Conservation (phyloP, 1,140 invertebrate genomes). For the Goniozus legneri region DNA sequence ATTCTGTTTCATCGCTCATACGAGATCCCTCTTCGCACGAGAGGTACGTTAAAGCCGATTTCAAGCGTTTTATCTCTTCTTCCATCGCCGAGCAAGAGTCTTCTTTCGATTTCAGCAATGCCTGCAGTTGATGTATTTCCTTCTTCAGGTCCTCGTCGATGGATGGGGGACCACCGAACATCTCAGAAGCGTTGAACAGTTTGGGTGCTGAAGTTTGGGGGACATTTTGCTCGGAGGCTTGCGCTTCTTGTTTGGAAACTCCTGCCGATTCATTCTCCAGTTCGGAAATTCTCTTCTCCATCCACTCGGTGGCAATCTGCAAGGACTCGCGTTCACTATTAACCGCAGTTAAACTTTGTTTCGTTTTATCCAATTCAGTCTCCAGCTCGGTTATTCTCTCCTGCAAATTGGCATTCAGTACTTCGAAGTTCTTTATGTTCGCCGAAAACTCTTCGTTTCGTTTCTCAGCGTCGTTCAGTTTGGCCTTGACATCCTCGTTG, state of each 20-base stretch:
- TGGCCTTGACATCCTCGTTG: conserved; percentile 58
- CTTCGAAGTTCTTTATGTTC: too few species aligned
- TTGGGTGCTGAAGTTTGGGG: too few species aligned
- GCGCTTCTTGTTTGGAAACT: too few species aligned
- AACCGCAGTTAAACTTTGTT: too few species aligned
- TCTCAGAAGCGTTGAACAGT: conserved; percentile 35
- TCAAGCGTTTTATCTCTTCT: conserved; percentile 23
- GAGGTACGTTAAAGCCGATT: conserved; percentile 9
- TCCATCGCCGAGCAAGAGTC: conserved; percentile 24
- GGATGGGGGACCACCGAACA: conserved; percentile 20
- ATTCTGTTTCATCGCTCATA: conserved; percentile 5
- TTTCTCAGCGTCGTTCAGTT: conserved; percentile 42
- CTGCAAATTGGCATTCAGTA: conserved; percentile 39
- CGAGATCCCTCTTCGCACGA: conserved; percentile 15
- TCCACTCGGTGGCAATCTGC: conserved; percentile 5
- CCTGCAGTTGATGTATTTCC: conserved; percentile 24
- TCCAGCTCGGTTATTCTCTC: conserved; percentile 31
- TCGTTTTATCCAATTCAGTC: conserved; percentile 9
- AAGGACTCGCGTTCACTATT: conserved; percentile 9
- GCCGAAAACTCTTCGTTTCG: too few species aligned
- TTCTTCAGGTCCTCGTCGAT: conserved; percentile 11
- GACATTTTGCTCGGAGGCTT: too few species aligned
- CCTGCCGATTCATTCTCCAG: too few species aligned
- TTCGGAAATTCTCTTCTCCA: conserved; percentile 20
- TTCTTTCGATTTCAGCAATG: conserved; percentile 21